Percentiles rank a stretch among this genome's conserved stretches.
Evolutionary conservation across 2,888 invertebrate genomes (phyloP).

Genomic region (Myathropa florea): DNA sequence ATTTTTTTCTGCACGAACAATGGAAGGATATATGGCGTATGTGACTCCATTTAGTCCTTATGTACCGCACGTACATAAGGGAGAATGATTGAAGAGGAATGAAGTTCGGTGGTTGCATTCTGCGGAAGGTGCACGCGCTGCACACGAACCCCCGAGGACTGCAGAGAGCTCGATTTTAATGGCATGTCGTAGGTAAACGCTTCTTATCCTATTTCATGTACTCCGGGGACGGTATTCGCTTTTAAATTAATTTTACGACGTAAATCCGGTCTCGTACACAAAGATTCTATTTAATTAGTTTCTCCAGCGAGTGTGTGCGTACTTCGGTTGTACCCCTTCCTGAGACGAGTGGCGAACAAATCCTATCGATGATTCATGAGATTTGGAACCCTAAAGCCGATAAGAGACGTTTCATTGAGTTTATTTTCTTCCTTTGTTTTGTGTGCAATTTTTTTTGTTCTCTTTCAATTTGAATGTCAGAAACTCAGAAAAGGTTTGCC

Average conservation of each 20-base stretch:
- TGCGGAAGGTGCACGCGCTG: slow-evolving; percentile 37
- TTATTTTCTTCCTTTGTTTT: too few species aligned
- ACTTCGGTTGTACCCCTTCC: neutral
- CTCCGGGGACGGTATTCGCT: neutral
- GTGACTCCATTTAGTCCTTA: neutral
- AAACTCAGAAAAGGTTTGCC: neutral
- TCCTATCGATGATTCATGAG: slow-evolving; percentile 37
- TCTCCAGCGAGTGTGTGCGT: neutral
- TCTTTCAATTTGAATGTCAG: slow-evolving; percentile 12
- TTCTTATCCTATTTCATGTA: slow-evolving; percentile 11
- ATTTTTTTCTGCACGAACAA: slow-evolving; percentile 36
- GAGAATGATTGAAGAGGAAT: slow-evolving; percentile 19
- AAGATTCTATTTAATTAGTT: slow-evolving; percentile 29
- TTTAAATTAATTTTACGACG: slow-evolving; percentile 15
- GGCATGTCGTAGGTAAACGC: neutral
- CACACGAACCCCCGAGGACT: slow-evolving; percentile 15
- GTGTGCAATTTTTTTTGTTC: neutral
- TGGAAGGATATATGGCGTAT: slow-evolving; percentile 19
- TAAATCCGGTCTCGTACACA: slow-evolving; percentile 43
- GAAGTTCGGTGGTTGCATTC: slow-evolving; percentile 39
- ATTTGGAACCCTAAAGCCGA: slow-evolving; percentile 4
- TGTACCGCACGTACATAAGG: neutral
- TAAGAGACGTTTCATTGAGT: slow-evolving; percentile 40
- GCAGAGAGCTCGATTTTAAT: slow-evolving; percentile 20
- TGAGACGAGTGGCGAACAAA: neutral